Evolutionary conservation across 2,888 invertebrate species (phyloP).

Genomic region (Pseudococcus viburni): DNA sequence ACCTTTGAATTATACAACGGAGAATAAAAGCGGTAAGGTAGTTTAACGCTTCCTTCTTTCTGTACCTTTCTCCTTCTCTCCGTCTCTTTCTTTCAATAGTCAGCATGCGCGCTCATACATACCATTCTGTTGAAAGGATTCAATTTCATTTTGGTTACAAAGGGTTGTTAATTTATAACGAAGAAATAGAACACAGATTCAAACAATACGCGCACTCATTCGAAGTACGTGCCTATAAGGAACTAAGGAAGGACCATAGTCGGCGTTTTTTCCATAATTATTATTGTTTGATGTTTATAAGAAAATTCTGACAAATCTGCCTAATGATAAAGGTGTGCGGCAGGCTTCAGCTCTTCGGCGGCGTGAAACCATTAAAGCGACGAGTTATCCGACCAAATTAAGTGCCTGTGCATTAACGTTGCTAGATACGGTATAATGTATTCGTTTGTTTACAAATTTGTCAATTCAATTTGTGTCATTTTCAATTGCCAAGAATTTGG

Average conservation of each 20-base stretch:
- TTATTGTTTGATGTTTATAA: not conserved
- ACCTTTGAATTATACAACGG: conserved; percentile 62
- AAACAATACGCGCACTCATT: conserved; percentile 7
- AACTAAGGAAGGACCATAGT: not conserved
- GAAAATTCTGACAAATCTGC: not conserved
- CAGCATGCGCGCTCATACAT: not conserved
- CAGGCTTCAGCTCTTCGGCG: not conserved
- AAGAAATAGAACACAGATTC: conserved; percentile 61
- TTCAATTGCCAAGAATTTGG: too few relatives aligned
- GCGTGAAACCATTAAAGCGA: not conserved
- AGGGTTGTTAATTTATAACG: conserved; percentile 59
- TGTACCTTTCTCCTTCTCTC: conserved; percentile 9
- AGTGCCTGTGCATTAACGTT: not conserved
- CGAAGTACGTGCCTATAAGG: not conserved
- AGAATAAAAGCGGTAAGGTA: conserved; percentile 61
- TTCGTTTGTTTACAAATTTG: not conserved
- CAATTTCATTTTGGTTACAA: conserved; percentile 63
- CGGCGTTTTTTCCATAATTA: conserved; percentile 7
- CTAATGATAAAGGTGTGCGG: not conserved
- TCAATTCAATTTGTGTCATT: too few relatives aligned
- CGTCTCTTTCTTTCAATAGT: conserved; percentile 13
- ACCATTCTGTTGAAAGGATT: conserved; percentile 18
- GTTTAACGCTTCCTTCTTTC: conserved; percentile 44
- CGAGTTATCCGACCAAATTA: not conserved
- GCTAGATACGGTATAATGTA: not conserved